Evolutionary conservation across 2,888 invertebrate species (phyloP).

Genomic region (Lithodes maja): DNA sequence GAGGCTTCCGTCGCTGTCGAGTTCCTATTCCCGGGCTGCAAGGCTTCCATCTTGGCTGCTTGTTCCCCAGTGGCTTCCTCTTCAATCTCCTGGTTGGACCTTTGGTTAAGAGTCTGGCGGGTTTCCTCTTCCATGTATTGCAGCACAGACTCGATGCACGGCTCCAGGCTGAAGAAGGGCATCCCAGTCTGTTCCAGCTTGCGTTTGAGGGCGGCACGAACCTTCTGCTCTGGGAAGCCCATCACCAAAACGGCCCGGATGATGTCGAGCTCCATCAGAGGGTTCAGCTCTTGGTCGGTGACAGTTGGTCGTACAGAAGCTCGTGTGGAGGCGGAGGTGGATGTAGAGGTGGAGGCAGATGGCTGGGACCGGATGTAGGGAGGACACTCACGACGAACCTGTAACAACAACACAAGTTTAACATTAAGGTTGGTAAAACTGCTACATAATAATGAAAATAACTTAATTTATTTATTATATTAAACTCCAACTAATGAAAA

Average conservation of each 20-base stretch:
- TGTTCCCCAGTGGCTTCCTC: conserved; percentile 39
- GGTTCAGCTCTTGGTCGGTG: conserved; percentile 49
- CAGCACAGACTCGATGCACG: conserved; percentile 66
- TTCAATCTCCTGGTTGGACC: conserved; percentile 16
- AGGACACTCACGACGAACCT: conserved; percentile 67
- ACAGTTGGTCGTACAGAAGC: conserved; percentile 12
- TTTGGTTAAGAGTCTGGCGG: conserved; percentile 21
- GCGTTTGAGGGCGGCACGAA: conserved; percentile 63
- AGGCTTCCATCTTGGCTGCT: conserved; percentile 37
- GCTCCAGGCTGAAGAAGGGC: conserved; percentile 70
- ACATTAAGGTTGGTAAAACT: neutral
- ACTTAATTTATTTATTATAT: no score
- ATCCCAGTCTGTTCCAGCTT: conserved; percentile 69
- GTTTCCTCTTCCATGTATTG: conserved; percentile 62
- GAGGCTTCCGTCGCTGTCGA: neutral
- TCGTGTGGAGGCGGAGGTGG: neutral
- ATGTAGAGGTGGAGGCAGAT: neutral
- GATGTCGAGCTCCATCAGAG: conserved; percentile 66
- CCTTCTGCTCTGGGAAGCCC: conserved; percentile 65
- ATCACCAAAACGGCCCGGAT: conserved; percentile 62
- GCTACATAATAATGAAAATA: no score
- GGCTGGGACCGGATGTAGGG: conserved; percentile 47
- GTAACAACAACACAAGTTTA: conserved; percentile 6
- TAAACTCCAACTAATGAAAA: no score
- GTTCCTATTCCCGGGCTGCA: neutral